Evolutionary conservation across 2,888 invertebrate genomes (phyloP).

Genomic region (Erebia palarica): DNA sequence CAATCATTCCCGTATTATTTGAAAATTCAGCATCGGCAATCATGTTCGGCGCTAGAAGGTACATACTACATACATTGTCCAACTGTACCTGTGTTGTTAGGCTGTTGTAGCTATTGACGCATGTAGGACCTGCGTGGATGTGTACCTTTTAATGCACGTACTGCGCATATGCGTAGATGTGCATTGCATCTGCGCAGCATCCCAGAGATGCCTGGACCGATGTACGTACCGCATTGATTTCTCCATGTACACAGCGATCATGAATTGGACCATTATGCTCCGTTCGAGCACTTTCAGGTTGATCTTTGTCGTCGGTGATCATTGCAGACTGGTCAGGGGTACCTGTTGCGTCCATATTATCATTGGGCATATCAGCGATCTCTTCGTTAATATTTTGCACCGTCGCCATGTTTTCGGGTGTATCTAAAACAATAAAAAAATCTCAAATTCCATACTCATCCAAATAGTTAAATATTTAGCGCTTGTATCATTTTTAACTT

Average conservation of each 20-base stretch:
- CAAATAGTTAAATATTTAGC: background rate
- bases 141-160: background rate
- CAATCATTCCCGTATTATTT: no score
- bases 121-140: background rate
- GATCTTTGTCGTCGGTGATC: background rate
- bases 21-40: no score
- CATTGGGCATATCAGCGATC: background rate
- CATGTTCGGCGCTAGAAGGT: no score
- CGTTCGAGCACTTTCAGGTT: background rate
- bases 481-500: background rate
- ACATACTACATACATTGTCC: no score
- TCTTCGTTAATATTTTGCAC: constrained; percentile 1
- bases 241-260: constrained; percentile 11
- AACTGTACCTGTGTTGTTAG: no score
- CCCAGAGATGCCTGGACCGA: background rate
- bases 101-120: no score
- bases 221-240: constrained; percentile 10
- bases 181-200: background rate
- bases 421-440: background rate
- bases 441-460: background rate
- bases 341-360: background rate
- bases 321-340: constrained; percentile 8
- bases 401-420: background rate
- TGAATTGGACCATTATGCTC: constrained; percentile 1
- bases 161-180: background rate